Evolutionary conservation across 1,140 invertebrate species (phyloP).

Genomic region (Bombyx mandarina): DNA sequence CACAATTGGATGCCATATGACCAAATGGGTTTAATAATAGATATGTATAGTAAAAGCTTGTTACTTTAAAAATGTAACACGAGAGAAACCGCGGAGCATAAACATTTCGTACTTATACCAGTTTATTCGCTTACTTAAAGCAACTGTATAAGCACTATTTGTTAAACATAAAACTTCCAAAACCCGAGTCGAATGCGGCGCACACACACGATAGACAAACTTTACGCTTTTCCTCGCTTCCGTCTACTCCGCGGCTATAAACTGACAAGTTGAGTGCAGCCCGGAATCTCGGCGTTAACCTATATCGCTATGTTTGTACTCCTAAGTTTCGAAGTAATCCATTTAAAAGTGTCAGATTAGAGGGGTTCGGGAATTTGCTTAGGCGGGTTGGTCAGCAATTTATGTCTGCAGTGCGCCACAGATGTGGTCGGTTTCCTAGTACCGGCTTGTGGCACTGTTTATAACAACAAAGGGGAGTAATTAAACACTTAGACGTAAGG

Average conservation of each 20-base stretch:
- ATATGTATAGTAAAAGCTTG: too few species aligned
- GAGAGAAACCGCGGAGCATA: too few species aligned
- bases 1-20: too few species aligned
- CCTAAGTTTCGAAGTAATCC: constrained; percentile 29
- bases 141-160: constrained; percentile 3
- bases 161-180: constrained; percentile 11
- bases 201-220: constrained; percentile 14
- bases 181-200: constrained; percentile 1
- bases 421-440: constrained; percentile 19
- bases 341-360: constrained; percentile 45
- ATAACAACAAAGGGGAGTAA: constrained; percentile 41
- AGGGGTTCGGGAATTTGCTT: constrained; percentile 32
- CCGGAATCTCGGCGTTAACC: constrained; percentile 15
- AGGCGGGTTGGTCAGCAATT: constrained; percentile 32
- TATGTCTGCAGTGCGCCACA: constrained; percentile 27
- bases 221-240: constrained; percentile 11
- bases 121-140: too few species aligned
- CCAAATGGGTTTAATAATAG: too few species aligned
- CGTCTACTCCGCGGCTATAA: constrained; percentile 10
- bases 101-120: too few species aligned
- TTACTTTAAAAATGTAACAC: too few species aligned
- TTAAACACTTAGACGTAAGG: constrained; percentile 37
- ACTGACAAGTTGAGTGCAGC: constrained; percentile 14
- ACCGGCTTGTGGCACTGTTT: constrained; percentile 8
- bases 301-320: constrained; percentile 23